Conservation (phyloP, 1,140 invertebrate genomes). For the Prorops nasuta region DNA sequence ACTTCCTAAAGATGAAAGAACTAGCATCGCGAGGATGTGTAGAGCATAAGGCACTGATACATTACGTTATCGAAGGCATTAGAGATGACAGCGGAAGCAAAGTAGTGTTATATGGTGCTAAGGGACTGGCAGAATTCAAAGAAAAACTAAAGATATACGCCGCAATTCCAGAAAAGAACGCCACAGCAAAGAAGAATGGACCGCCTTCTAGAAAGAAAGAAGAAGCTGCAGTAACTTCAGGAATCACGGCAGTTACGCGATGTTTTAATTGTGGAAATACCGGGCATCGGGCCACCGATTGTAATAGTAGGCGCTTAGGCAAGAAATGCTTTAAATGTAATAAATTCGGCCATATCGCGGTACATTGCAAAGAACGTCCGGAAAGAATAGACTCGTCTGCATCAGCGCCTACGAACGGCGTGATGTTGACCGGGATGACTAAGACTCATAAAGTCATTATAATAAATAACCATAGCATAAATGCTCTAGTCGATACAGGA, state of each 20-base stretch:
- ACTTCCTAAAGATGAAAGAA: constrained; percentile 29
- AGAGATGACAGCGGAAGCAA: background rate
- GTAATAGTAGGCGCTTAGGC: background rate
- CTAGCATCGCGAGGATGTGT: constrained; percentile 18
- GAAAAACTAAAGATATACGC: background rate
- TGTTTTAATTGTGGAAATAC: background rate
- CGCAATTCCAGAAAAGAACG: too few species aligned
- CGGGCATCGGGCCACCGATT: background rate
- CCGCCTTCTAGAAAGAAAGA: background rate
- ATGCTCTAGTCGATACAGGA: background rate
- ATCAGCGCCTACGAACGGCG: background rate
- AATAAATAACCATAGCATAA: background rate
- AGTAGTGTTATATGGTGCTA: background rate
- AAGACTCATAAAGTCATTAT: background rate
- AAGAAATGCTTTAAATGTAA: background rate
- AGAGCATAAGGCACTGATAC: constrained; percentile 20
- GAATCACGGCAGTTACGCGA: background rate
- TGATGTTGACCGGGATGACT: background rate
- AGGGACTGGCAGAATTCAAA: background rate
- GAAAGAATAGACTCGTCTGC: background rate
- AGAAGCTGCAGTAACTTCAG: background rate
- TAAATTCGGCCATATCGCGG: background rate
- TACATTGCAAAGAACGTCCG: background rate
- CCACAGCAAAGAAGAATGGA: background rate
- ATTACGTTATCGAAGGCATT: constrained; percentile 19